phyloP scores from a whole-genome alignment of 2,888 invertebrate species.

The Amphipoea oculea region DNA sequence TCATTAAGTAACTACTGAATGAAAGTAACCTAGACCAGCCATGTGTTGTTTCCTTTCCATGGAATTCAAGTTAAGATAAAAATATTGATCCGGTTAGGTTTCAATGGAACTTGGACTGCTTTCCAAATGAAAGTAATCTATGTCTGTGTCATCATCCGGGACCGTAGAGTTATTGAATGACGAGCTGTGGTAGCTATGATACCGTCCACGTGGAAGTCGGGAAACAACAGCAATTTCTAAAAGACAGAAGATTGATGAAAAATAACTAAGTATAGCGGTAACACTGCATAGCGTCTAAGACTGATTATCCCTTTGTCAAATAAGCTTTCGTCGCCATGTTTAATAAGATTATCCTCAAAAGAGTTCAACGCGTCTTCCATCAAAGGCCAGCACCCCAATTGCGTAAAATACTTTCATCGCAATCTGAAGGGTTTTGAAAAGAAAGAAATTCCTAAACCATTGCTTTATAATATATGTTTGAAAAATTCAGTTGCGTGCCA shows the following conservation, averaged over 20 bases:
- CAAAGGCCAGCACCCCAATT: not conserved
- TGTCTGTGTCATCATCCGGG: slow-evolving; percentile 20
- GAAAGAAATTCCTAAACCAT: not conserved
- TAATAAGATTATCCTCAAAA: not conserved
- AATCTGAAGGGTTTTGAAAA: not conserved
- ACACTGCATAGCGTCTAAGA: no score
- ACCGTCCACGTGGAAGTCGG: not conserved
- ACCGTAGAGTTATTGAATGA: slow-evolving; percentile 15
- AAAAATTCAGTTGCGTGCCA: not conserved
- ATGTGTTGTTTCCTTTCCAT: slow-evolving; percentile 40
- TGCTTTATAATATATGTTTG: not conserved
- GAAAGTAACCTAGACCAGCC: slow-evolving; percentile 36
- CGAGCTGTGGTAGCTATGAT: not conserved
- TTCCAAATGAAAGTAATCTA: slow-evolving; percentile 51
- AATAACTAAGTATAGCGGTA: not conserved
- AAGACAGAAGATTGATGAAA: no score
- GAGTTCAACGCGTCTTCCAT: not conserved
- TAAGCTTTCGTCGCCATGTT: not conserved
- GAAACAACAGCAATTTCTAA: not conserved
- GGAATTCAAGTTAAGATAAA: slow-evolving; percentile 44
- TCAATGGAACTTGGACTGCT: slow-evolving; percentile 36
- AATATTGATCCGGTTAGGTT: slow-evolving; percentile 50
- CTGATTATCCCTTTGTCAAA: not conserved
- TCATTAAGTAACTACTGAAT: not conserved
- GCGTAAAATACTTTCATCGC: not conserved